Percentiles rank a stretch among this genome's conserved stretches.
phyloP scores from a whole-genome alignment of 2,797 vertebrate genomes.

The Silurus aristotelis region DNA sequence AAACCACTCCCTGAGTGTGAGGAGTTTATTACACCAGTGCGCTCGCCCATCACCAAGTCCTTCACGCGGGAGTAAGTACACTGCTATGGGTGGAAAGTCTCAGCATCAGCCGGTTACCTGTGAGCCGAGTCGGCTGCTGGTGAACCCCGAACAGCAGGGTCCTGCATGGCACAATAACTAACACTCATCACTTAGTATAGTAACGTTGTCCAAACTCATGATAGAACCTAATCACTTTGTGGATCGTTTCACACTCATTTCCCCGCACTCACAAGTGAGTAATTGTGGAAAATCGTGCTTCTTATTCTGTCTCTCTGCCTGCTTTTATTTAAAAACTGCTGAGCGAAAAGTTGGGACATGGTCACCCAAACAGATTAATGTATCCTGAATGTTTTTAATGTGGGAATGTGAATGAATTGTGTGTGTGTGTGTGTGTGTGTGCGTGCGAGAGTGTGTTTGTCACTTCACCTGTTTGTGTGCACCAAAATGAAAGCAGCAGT shows the following conservation, averaged over 20 bases:
- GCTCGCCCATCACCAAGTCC: constrained; percentile 94
- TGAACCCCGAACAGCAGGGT: constrained; percentile 28
- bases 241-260: background rate
- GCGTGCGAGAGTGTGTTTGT: constrained; percentile 41
- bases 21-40: constrained; percentile 90
- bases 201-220: constrained; percentile 63
- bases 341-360: background rate
- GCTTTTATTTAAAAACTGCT: background rate
- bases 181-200: constrained; percentile 67
- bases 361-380: constrained; percentile 24
- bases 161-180: constrained; percentile 63
- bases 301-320: background rate
- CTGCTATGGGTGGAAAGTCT: constrained; percentile 16
- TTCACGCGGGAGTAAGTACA: constrained; percentile 96
- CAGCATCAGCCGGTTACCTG: constrained; percentile 24
- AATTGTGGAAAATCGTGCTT: background rate
- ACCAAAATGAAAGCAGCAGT: constrained; percentile 57
- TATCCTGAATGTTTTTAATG: background rate
- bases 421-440: constrained; percentile 55
- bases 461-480: constrained; percentile 15
- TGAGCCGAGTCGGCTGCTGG: constrained; percentile 13
- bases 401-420: constrained; percentile 11
- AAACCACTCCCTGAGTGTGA: constrained; percentile 94
- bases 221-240: constrained; percentile 53
- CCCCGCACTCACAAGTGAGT: background rate